Evolutionary conservation across 2,113 vertebrate species (phyloP), one percentile per base, ranked within the genome.

Genomic region (Amphiprion ocellaris): DNA sequence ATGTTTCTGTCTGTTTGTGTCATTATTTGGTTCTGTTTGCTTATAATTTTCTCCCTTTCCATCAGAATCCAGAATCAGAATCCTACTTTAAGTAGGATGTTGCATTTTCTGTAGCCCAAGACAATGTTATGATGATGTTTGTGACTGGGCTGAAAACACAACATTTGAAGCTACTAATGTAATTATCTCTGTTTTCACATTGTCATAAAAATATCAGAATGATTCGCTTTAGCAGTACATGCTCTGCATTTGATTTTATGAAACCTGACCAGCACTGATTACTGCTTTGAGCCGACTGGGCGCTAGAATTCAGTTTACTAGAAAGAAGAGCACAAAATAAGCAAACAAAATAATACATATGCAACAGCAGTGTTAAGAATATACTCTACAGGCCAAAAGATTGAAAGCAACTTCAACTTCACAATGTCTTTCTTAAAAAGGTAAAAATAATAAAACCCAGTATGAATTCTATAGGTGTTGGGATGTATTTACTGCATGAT

Each of bases 1-100:
- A 33, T 41, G 67, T 58, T 75, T 69, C 24, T 65, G 46, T 69
- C 24, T 65, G 46, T 72, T 64, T 79, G n/a, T 56, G 2, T 77
- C 44, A 49, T 66, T 14, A 52, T 79, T 69, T 82, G 28, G 4
- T 73, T 61, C n/a, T 70, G 66, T 81, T 28, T 50, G 4, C 12
- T 61, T 53, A 16, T 26, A 19, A 37, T 41, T 46, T 26, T 28
- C n/a, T 69, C n/a, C 1, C 23, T 69, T 53, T n/a, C 19, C 33
- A 49, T 26, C 46, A 41, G 21, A 0, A 19, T 23, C 2, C 39
- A 41, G 41, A 15, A n/a, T n/a, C n/a, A n/a, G n/a, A n/a, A n/a
- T n/a, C 15, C 14, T 14, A 44, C 14, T 15, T 44, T 44, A 4
- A 44, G 12, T 41, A 41, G 6, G 39, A 41, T 2, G 4, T 41